Base-by-base conservation (phyloP, 92 coral and sea anemone species). In the Desmophyllum pertusum region DNA sequence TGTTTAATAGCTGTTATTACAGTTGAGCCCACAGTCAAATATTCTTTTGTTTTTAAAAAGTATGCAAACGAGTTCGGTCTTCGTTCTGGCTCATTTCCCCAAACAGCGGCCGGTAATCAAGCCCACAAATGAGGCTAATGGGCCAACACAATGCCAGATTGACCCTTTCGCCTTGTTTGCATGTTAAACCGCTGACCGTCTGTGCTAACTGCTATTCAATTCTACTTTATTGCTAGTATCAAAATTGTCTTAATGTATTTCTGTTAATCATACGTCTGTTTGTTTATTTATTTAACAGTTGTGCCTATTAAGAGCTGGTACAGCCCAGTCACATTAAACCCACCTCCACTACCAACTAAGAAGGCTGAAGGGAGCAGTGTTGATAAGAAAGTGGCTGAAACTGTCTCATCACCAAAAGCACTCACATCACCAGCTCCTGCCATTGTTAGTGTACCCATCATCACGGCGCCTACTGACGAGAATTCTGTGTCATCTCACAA, bases 281-380 rank as follows among this genome's bases (percentile, higher is more conserved):
- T 67, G 42, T 36, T 36, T 67, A 53, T 37, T 25, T 69, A 10
- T 38, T 76, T 46, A 31, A 13, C 85, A 97, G 99, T 97, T 66
- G 73, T 87, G 13, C 97, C 99, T 75, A 93, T 97, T 75, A 97
- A 92, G 89, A 83, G 88, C 84, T 92, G 76, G 17, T 97, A 97
- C 51, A 97, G 92, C 27, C 95, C 99, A 50, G 95, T 90, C 31
- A 86, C 79, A 39, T 83, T 90, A 45, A 95, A 89, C 79, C 95
- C 87, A 19, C 81, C 87, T 37, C 31, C 87, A 46, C 79, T 72
- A 1, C 82, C 82, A 14, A 65, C 38, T 9, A 84, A 75, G 53
- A 63, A 46, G 31, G 72, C n/a, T 17, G 78, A 89, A 40, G 27
- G 55, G 5, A 45, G 37, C 65, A 45, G 11, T 4, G 29, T 23